Evolutionary conservation across 2,888 invertebrate species (phyloP), one percentile per base, ranked within the genome.

Genomic region (Panorpa germanica): DNA sequence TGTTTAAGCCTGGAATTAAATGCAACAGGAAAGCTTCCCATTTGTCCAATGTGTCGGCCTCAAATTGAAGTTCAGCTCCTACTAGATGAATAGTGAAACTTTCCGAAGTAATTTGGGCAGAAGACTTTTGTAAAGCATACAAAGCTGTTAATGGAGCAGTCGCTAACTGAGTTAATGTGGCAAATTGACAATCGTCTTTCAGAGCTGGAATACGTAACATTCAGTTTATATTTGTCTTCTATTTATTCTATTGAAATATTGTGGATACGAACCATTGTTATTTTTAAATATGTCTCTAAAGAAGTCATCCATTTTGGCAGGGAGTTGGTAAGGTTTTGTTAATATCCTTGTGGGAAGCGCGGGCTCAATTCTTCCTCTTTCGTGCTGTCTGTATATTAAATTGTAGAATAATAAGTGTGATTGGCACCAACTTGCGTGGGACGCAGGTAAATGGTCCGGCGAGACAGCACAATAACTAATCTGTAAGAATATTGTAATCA

Each of bases 21-120:
- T 77, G 76, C 1, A 76, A 46, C 36, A 76, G 65, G 44, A 75
- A 65, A 22, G 63, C 56, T 42, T 77, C 77, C 77, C 77, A 78
- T 34, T 72, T 72, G 30, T 63, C 60, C 3, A 75, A 50, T 9
- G 63, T 59, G 36, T 70, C 67, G 0, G 70, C 70, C 48, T 78
- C 77, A 40, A 73, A 77, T 33, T 74, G 70, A 15, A 74, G 55
- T 45, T 78, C 77, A 0, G 75, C 73, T 0, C 30, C 35, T 11
- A 33, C 26, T 13, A 35, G 37, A 32, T 53, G 53, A 12, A 53
- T 43, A 3, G 47, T 49, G 1, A 52, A 35, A 18, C 38, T 38
- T 17, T 45, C 42, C n/a, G 34, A 28, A 7, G 35, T 29, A 10
- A 50, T 30, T 11, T 46, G 43, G 4, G 45, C 43, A 12, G 44